phyloP scores from a whole-genome alignment of 1,140 invertebrate species.

The Acromyrmex heyeri region DNA sequence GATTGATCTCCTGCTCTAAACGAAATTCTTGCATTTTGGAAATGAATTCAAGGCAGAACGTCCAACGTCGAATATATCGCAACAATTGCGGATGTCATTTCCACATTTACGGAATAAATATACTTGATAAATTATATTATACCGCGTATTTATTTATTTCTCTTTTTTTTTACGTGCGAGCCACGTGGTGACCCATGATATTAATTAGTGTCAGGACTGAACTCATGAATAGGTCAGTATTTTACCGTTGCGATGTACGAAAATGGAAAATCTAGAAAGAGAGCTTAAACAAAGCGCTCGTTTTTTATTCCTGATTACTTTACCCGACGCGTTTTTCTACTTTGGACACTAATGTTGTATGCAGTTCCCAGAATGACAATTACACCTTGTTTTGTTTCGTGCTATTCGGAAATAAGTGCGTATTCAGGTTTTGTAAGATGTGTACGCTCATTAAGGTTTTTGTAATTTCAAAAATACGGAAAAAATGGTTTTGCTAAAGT shows the following conservation, averaged over 20 bases:
- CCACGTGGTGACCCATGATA: background rate
- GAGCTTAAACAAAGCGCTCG: slow-evolving; percentile 30
- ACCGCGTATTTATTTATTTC: background rate
- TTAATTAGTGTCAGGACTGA: slow-evolving; percentile 51
- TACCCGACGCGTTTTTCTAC: slow-evolving; percentile 43
- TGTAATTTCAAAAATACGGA: background rate
- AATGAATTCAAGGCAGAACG: background rate
- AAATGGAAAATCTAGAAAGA: slow-evolving; percentile 41
- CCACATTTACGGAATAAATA: slow-evolving; percentile 19
- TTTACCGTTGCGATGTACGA: background rate
- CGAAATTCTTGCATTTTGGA: background rate
- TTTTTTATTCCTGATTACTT: slow-evolving; percentile 11
- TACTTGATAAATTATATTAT: slow-evolving; percentile 6
- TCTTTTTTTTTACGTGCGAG: background rate
- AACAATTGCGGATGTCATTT: background rate
- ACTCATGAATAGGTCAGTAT: slow-evolving; percentile 22
- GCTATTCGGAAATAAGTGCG: background rate
- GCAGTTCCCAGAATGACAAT: background rate
- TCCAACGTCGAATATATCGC: background rate
- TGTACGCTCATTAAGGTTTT: background rate
- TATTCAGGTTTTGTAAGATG: background rate
- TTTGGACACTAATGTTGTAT: slow-evolving; percentile 39
- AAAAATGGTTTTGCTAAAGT: no score
- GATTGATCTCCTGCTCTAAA: background rate
- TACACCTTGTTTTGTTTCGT: slow-evolving; percentile 17